phyloP scores from a whole-genome alignment of 2,797 vertebrate genomes.

The Rhinichthys osculus region DNA sequence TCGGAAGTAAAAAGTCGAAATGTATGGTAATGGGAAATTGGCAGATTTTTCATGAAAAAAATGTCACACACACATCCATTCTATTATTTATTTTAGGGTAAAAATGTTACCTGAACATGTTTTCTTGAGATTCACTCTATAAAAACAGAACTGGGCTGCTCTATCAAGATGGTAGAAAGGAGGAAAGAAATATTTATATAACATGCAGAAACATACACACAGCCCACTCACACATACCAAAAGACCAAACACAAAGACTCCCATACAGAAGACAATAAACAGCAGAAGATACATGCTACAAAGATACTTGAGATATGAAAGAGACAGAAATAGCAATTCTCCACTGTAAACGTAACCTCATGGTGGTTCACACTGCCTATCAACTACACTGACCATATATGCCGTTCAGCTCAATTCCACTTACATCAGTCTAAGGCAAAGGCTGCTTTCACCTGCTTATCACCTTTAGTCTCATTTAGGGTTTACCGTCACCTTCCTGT shows the following conservation, averaged over 20 bases:
- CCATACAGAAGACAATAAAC: constrained; percentile 14
- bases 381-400: background rate
- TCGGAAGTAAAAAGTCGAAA: background rate
- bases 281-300: constrained; percentile 32
- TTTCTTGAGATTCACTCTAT: constrained; percentile 8
- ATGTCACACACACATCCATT: no score
- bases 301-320: constrained; percentile 29
- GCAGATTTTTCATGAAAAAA: background rate
- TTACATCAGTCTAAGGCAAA: constrained; percentile 9
- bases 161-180: background rate
- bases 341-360: constrained; percentile 35
- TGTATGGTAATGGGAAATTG: background rate
- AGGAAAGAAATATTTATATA: constrained; percentile 18
- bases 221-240: constrained; percentile 41
- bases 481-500: constrained; percentile 30
- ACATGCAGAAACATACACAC: constrained; percentile 38
- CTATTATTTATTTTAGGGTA: background rate
- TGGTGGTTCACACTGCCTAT: background rate
- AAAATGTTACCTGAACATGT: background rate
- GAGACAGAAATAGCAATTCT: constrained; percentile 38
- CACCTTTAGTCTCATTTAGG: constrained; percentile 40
- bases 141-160: background rate
- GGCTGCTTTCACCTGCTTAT: constrained; percentile 25
- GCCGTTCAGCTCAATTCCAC: constrained; percentile 22
- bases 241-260: constrained; percentile 28